Evolutionary conservation across 92 coral and sea anemone species (phyloP).

Genomic region (Virgularia gustaviana): DNA sequence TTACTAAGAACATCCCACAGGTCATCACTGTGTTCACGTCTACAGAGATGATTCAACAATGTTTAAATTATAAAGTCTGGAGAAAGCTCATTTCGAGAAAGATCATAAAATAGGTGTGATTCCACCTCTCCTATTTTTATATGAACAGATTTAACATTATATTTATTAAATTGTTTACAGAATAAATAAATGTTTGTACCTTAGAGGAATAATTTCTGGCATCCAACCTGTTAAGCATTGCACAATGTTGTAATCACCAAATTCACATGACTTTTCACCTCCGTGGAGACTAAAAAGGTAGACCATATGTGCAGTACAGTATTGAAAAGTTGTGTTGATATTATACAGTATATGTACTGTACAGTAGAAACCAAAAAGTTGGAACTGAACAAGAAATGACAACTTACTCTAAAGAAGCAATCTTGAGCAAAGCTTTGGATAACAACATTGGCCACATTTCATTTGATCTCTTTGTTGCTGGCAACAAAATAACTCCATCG

Average conservation of each 20-base stretch:
- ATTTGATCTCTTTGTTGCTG: constrained; percentile 70
- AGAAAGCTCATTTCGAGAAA: no score
- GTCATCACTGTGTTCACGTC: constrained; percentile 81
- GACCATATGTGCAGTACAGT: no score
- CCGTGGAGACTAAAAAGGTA: constrained; percentile 65
- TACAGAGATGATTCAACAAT: constrained; percentile 14
- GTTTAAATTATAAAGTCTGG: not conserved
- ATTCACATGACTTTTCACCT: constrained; percentile 79
- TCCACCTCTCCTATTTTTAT: no score
- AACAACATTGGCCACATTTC: constrained; percentile 97
- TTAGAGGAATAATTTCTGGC: constrained; percentile 87
- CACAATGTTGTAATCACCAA: constrained; percentile 93
- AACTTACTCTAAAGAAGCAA: constrained; percentile 96
- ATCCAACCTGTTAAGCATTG: constrained; percentile 95
- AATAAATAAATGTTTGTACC: constrained; percentile 38
- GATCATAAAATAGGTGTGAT: no score
- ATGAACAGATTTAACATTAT: not conserved
- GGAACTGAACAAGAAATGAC: not conserved
- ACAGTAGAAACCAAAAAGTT: not conserved
- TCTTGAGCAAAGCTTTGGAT: constrained; percentile 90
- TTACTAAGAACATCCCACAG: constrained; percentile 81
- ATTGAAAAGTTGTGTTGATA: not conserved
- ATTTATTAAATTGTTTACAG: not conserved
- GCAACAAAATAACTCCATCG: constrained; percentile 74
- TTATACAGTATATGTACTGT: not conserved